phyloP scores from a whole-genome alignment of 2,797 vertebrate genomes.

The Platalea minor region DNA sequence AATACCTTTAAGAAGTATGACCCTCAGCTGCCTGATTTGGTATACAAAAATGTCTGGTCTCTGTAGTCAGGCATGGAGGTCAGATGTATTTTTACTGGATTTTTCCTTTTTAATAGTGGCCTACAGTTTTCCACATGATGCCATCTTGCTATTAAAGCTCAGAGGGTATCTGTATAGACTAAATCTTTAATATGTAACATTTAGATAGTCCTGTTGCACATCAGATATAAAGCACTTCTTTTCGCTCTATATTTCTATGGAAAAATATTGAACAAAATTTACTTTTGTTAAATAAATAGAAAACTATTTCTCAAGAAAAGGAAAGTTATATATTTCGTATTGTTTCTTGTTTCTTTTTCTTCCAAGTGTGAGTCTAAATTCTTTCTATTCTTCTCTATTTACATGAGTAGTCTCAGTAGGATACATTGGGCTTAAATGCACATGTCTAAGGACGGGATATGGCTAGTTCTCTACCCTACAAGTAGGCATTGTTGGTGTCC shows the following conservation, averaged over 20 bases:
- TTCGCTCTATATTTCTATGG: conserved; percentile 63
- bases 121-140: background rate
- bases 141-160: background rate
- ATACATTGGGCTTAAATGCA: background rate
- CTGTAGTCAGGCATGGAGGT: background rate
- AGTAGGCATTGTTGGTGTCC: background rate
- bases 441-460: background rate
- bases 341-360: conserved; percentile 23
- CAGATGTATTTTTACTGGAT: background rate
- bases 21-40: background rate
- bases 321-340: conserved; percentile 32
- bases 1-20: background rate
- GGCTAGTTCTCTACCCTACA: background rate
- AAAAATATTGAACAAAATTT: conserved; percentile 32
- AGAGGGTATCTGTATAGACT: background rate
- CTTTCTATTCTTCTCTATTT: background rate
- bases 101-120: background rate
- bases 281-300: conserved; percentile 55
- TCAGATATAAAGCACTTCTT: conserved; percentile 30
- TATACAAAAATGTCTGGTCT: background rate
- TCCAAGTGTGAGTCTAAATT: background rate
- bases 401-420: background rate
- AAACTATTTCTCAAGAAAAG: conserved; percentile 38
- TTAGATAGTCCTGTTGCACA: conserved; percentile 36
- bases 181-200: conserved; percentile 4